Conservation (phyloP, 1,140 invertebrate genomes). For the Eulimnadia texana region DNA sequence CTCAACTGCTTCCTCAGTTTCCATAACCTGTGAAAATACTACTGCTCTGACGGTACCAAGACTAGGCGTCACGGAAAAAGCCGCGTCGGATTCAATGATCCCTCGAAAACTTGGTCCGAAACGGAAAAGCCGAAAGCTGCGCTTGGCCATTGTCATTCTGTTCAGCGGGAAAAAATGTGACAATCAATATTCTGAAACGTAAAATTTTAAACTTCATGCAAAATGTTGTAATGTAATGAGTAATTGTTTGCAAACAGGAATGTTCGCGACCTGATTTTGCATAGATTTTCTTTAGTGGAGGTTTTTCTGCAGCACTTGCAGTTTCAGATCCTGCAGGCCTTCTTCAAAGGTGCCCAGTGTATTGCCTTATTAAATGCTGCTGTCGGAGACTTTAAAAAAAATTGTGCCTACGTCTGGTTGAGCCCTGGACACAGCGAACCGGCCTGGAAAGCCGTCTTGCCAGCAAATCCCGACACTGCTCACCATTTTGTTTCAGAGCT, state of each 20-base stretch:
- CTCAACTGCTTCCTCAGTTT: not conserved
- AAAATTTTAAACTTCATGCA: not conserved
- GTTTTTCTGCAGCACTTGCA: not conserved
- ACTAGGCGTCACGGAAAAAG: slow-evolving; percentile 1
- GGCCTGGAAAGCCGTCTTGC: not conserved
- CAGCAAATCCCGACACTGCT: not conserved
- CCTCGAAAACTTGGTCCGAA: not conserved
- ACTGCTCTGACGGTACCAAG: not conserved
- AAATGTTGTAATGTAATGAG: too few species aligned
- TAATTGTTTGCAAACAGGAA: not conserved
- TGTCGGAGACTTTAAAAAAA: not conserved
- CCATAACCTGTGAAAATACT: not conserved
- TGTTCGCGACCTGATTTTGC: not conserved
- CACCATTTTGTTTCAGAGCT: not conserved
- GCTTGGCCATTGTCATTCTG: slow-evolving; percentile 1
- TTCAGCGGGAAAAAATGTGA: not conserved
- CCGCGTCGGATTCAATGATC: slow-evolving; percentile 13
- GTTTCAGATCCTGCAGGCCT: not conserved
- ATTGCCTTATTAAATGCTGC: not conserved
- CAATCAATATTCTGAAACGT: not conserved
- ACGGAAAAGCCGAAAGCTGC: not conserved
- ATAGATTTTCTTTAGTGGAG: not conserved
- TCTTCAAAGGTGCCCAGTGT: not conserved
- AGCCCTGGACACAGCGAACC: not conserved
- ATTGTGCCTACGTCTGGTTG: not conserved